Conservation (phyloP, 2,113 vertebrate species). For the Ceyx cyanopectus region DNA sequence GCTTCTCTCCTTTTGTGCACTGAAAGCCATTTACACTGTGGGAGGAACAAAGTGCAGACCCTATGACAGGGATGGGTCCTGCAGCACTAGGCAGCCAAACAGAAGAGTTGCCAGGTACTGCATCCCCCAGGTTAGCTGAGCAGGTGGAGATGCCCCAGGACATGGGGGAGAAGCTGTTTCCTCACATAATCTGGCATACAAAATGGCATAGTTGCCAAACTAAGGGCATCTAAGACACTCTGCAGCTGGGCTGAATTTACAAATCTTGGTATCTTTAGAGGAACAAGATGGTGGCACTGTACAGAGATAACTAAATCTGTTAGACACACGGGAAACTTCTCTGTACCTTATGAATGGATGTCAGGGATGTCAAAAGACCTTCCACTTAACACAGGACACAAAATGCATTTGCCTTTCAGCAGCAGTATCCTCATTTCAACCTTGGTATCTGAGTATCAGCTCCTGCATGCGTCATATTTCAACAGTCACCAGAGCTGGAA, state of each 20-base stretch:
- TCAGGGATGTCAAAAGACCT: background rate
- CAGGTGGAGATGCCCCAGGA: background rate
- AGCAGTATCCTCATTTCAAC: constrained; percentile 1
- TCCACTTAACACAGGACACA: background rate
- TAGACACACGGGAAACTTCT: background rate
- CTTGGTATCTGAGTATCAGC: background rate
- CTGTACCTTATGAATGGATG: background rate
- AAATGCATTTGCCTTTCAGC: background rate
- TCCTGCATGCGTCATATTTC: background rate
- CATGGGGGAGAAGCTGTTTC: background rate
- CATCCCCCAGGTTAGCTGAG: background rate
- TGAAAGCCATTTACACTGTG: rapidly evolving
- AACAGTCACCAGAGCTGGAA: background rate
- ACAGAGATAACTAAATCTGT: background rate
- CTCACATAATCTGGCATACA: background rate
- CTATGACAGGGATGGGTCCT: background rate
- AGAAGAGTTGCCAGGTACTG: background rate
- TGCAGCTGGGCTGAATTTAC: background rate
- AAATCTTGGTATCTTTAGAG: background rate
- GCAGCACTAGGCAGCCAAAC: background rate
- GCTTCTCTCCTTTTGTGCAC: background rate
- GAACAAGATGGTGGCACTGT: background rate
- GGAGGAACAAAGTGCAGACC: background rate
- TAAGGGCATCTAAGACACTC: background rate
- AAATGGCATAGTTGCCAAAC: background rate